Evolutionary conservation across 2,888 invertebrate genomes (phyloP), one percentile per base, ranked within the genome.

Genomic region (Trissoscelio sp.): DNA sequence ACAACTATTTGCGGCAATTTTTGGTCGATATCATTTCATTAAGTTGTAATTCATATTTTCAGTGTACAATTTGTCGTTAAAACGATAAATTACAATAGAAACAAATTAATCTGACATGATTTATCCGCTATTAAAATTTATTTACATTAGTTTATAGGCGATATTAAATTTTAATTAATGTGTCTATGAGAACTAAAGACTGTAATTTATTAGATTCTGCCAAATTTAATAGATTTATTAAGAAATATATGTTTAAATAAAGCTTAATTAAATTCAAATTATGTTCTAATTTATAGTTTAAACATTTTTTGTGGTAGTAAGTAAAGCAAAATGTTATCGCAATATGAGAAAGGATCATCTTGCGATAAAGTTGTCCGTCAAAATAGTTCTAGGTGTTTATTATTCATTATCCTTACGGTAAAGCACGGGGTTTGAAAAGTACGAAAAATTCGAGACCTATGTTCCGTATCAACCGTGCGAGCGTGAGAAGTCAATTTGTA

Each of bases 401-500:
- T 86, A 86, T 86, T 85, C 48, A 51, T 81, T 85, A 83, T 84
- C 84, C 74, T 75, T 39, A 69, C 84, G 60, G 77, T 79, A 69
- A 64, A 81, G 79, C 81, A 84, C 85, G 83, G 85, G 83, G 83
- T 82, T 85, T 81, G 81, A 83, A 85, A 83, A 81, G 81, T 81
- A 85, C 84, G 78, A 84, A 83, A 84, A 84, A 85, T 84, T 84
- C 85, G 72, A 64, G 86, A 85, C 84, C 84, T 77, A 12, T 84
- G 84, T 87, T 86, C 81, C 86, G 85, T 85, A 87, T 87, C 83
- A 83, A 62, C 22, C 79, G 44, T 72, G 84, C 77, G 73, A 85
- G 83, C 55, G 81, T 84, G 86, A 82, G 85, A 87, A 88, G 87
- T 86, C 85, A 87, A 88, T 88, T 87, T 86, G 82, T 77, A 77